These are phyloP conservation scores for Chlorocebus sabaeus DNA, from an alignment of 2,113 vertebrate species.

Conservation along the genomic window DNA sequence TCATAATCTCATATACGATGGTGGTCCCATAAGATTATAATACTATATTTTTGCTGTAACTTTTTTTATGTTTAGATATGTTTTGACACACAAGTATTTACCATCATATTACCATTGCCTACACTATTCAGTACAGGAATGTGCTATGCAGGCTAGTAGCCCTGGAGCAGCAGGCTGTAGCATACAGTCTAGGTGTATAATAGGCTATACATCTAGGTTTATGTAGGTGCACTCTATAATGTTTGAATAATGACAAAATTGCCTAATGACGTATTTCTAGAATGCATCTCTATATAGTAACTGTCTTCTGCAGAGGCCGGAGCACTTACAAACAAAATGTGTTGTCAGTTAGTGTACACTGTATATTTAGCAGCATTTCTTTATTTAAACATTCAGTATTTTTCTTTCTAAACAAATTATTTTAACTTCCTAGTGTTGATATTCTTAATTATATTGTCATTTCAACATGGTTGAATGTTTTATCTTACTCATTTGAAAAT, in stretches of 20 bases:
- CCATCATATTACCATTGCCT: background rate
- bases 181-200: background rate
- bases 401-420: constrained; percentile 28
- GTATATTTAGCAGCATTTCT: background rate
- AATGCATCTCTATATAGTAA: background rate
- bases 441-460: background rate
- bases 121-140: background rate
- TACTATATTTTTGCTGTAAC: background rate
- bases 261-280: background rate
- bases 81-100: background rate
- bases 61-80: background rate
- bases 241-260: background rate
- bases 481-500: background rate
- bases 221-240: background rate
- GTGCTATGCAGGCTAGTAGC: background rate
- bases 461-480: background rate
- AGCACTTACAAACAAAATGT: background rate
- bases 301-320: background rate
- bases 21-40: background rate
- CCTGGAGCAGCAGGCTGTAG: background rate
- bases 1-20: background rate
- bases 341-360: background rate
- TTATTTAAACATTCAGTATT: background rate
- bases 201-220: background rate
- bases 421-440: background rate